Base-by-base conservation (phyloP, 2,888 invertebrate genomes). In the Pachliopta kotzebuea region DNA sequence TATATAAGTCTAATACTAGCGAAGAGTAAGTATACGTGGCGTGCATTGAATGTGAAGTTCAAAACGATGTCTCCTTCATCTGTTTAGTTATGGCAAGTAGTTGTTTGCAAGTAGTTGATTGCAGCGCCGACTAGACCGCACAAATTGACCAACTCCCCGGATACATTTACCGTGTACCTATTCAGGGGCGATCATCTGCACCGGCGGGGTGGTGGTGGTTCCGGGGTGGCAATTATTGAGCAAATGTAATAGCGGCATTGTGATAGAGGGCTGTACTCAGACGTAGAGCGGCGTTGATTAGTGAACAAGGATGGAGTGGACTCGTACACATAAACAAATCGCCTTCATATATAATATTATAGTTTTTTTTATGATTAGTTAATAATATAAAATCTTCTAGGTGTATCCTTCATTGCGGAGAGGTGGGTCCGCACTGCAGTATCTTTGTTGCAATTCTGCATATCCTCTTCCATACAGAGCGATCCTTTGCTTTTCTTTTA, bases 241-340 rank as follows among this genome's bases (percentile, higher is more conserved):
- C 88, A 90, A 90, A 90, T 90, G 89, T 90, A 90, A 90, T 90
- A 89, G 88, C 86, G 77, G 83, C 86, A 89, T 90, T 90, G 90
- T 90, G 86, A 87, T 83, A 84, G 84, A 86, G 80, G 79, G 79
- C 81, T 75, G 79, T 74, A 81, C 78, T 78, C 86, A 84, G 86
- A 84, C 85, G 84, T 77, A 74, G 76, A 78, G 75, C 76, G 69
- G 86, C 80, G 86, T 83, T 90, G 90, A 90, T 90, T 90, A 89
- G 84, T 85, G 83, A 74, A 77, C 83, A 79, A 54, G 18, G 66
- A 64, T 56, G 69, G n/a, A 0, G 56, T 80, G 67, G 86, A 86
- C 84, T 69, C 67, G 78, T 61, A n/a, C n/a, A n/a, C 8, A 59
- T 69, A 52, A 7, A 37, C n/a, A 49, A 11, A 6, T 49, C 23